These are phyloP conservation scores for Fulmarus glacialis DNA, from an alignment of 2,113 vertebrate species.

Conservation along the genomic window DNA sequence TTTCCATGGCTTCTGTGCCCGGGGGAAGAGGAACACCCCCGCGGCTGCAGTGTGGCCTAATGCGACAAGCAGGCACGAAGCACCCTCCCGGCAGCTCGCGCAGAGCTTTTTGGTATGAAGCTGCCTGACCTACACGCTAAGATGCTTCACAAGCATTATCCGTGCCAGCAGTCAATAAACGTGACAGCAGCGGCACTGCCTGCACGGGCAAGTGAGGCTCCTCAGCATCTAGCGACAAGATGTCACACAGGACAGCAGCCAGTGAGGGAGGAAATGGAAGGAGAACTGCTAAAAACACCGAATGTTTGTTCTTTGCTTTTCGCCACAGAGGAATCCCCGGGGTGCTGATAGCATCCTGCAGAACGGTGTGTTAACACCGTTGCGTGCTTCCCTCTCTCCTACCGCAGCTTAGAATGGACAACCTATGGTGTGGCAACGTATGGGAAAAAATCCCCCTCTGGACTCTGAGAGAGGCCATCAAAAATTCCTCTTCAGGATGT, in stretches of 20 bases:
- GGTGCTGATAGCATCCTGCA: not conserved
- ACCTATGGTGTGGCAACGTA: not conserved
- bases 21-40: not conserved
- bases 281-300: not conserved
- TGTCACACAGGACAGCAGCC: not conserved
- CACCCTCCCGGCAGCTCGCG: not conserved
- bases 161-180: not conserved
- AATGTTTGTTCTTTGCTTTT: not conserved
- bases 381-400: not conserved
- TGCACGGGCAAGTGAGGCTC: not conserved
- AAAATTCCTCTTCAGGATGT: not conserved
- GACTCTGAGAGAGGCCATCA: not conserved
- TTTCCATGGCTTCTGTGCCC: not conserved
- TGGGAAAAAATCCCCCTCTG: not conserved
- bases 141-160: not conserved
- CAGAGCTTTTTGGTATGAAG: not conserved
- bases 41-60: not conserved
- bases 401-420: not conserved
- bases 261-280: not conserved
- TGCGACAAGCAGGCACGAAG: not conserved
- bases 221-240: not conserved
- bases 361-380: not conserved
- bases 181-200: not conserved
- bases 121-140: not conserved
- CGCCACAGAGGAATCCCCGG: not conserved